Percentiles rank a stretch among this genome's conserved stretches.
These are phyloP conservation scores for Drosophila affinis DNA, from an alignment of 2,888 invertebrate species.

Conservation along the genomic window DNA sequence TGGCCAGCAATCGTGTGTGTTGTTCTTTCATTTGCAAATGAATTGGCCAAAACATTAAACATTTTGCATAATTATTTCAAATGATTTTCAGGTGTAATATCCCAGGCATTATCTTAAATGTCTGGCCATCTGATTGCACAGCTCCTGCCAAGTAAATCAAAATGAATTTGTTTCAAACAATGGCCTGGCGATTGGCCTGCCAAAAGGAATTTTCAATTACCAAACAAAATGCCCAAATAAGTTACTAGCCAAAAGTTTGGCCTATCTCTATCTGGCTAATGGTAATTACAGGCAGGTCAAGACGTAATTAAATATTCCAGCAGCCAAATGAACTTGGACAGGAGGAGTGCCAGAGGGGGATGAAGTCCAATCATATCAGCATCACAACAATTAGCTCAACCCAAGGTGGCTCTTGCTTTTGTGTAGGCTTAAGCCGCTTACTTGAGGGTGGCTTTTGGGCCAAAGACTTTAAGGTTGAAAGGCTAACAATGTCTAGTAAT, in stretches of 20 bases:
- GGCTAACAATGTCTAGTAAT: neutral
- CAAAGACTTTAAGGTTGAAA: neutral
- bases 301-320: slow-evolving; percentile 44
- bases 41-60: slow-evolving; percentile 38
- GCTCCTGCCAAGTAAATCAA: slow-evolving; percentile 58
- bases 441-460: neutral
- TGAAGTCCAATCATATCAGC: slow-evolving; percentile 48
- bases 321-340: slow-evolving; percentile 26
- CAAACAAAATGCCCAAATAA: slow-evolving; percentile 63
- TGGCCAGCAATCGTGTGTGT: slow-evolving; percentile 9
- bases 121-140: slow-evolving; percentile 34
- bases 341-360: slow-evolving; percentile 9
- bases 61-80: slow-evolving; percentile 57
- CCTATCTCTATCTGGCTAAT: slow-evolving; percentile 26
- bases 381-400: slow-evolving; percentile 39
- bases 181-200: slow-evolving; percentile 22
- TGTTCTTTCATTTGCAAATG: slow-evolving; percentile 45
- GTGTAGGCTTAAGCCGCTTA: neutral
- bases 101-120: slow-evolving; percentile 23
- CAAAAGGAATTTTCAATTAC: slow-evolving; percentile 75
- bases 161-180: slow-evolving; percentile 57
- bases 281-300: slow-evolving; percentile 44
- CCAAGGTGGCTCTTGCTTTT: neutral
- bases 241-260: slow-evolving; percentile 66
- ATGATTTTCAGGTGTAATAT: slow-evolving; percentile 25